A percentile compares a stretch with the other conserved stretches of the same genome.
Evolutionary conservation across 1,140 invertebrate species (phyloP).

Genomic region (Macrostomum lignano): DNA sequence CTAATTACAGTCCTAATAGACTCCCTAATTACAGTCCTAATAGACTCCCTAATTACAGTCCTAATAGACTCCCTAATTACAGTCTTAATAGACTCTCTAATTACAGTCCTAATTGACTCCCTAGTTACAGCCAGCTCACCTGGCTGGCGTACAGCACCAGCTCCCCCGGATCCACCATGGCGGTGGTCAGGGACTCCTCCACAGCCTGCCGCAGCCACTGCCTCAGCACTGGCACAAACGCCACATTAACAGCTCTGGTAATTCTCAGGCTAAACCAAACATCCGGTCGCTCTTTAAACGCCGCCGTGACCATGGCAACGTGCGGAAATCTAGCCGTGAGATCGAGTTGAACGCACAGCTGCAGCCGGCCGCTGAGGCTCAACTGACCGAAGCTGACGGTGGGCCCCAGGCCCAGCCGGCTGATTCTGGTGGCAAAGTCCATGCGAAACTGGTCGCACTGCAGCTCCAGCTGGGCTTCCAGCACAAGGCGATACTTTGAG

Average conservation of each 20-base stretch:
- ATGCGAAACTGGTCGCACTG: conserved; percentile 32
- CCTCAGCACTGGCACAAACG: conserved; percentile 34
- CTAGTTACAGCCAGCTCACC: too few relatives aligned
- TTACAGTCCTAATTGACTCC: too few relatives aligned
- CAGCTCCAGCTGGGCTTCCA: conserved; percentile 30
- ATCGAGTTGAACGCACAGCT: conserved; percentile 28
- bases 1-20: too few relatives aligned
- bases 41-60: too few relatives aligned
- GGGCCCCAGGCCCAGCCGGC: conserved; percentile 27
- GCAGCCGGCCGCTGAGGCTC: conserved; percentile 27
- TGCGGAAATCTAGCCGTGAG: conserved; percentile 33
- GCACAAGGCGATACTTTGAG: conserved; percentile 23
- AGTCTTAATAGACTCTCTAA: too few relatives aligned
- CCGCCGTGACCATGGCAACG: conserved; percentile 28
- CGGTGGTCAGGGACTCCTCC: too few relatives aligned
- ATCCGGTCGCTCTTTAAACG: conserved; percentile 32
- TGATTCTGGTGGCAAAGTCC: conserved; percentile 26
- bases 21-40: too few relatives aligned
- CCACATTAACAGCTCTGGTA: conserved; percentile 30
- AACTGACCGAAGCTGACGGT: conserved; percentile 31
- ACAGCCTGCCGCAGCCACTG: too few relatives aligned
- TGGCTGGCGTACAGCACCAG: too few relatives aligned
- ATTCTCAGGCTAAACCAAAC: conserved; percentile 33
- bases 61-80: too few relatives aligned
- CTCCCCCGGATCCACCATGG: too few relatives aligned